These are phyloP conservation scores for Percopsis omiscomaycus DNA, from an alignment of 2,797 vertebrate genomes.

Conservation along the genomic window DNA sequence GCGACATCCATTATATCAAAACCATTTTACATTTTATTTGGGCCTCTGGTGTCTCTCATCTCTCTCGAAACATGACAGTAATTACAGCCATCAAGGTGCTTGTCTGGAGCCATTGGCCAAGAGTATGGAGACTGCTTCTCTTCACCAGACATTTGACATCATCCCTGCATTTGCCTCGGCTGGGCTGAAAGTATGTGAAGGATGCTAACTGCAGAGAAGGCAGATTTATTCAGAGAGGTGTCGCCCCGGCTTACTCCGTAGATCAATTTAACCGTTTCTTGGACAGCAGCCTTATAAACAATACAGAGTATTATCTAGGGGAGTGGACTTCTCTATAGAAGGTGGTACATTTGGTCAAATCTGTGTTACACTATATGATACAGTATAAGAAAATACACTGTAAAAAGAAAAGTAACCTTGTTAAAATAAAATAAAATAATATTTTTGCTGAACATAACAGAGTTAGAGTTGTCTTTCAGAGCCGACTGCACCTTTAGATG, in stretches of 20 bases:
- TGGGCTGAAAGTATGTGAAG: slow-evolving; percentile 88
- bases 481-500: too few relatives aligned
- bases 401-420: too few relatives aligned
- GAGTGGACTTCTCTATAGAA: slow-evolving; percentile 43
- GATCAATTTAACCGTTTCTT: slow-evolving; percentile 82
- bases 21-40: slow-evolving; percentile 97
- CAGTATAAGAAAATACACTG: too few relatives aligned
- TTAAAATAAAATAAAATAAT: too few relatives aligned
- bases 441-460: too few relatives aligned
- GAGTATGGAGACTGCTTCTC: slow-evolving; percentile 82
- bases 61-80: slow-evolving; percentile 93
- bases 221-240: slow-evolving; percentile 76
- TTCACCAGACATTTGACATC: slow-evolving; percentile 84
- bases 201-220: slow-evolving; percentile 84
- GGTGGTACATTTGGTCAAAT: slow-evolving; percentile 39
- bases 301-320: slow-evolving; percentile 62
- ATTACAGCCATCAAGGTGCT: slow-evolving; percentile 97
- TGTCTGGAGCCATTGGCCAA: slow-evolving; percentile 83
- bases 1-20: slow-evolving; percentile 96
- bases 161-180: slow-evolving; percentile 88
- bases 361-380: too few relatives aligned
- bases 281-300: slow-evolving; percentile 83
- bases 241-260: slow-evolving; percentile 74
- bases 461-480: too few relatives aligned
- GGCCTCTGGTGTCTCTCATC: slow-evolving; percentile 92